phyloP scores from a whole-genome alignment of 2,113 vertebrate genomes.

The Synodontis membranacea region DNA sequence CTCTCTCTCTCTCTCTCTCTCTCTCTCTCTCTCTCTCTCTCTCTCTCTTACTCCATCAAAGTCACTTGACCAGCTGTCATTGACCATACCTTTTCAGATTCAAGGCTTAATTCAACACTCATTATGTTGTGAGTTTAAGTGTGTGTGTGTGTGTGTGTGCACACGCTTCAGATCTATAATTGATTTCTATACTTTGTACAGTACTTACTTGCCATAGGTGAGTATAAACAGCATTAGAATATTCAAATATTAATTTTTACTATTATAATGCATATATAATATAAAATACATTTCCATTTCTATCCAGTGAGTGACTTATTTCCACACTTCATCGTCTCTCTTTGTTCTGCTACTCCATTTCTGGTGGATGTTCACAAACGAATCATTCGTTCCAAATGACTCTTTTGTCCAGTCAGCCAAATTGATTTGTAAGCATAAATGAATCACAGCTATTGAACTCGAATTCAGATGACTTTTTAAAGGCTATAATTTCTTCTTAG shows the following conservation, averaged over 20 bases:
- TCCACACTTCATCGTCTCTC: neutral
- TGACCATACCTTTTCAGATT: neutral
- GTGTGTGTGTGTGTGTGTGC: constrained; percentile 32
- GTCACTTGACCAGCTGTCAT: neutral
- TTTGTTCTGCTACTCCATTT: neutral
- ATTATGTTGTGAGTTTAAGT: neutral
- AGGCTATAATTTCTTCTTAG: neutral
- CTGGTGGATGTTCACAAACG: neutral
- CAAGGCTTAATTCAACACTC: neutral
- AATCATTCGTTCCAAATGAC: neutral
- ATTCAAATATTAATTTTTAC: neutral
- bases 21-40: constrained; percentile 45
- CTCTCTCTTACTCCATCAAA: constrained; percentile 28
- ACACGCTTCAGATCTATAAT: neutral
- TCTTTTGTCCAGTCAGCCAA: neutral
- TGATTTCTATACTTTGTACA: neutral
- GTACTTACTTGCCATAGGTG: neutral
- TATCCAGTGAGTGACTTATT: neutral
- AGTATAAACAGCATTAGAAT: neutral
- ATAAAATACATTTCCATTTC: neutral
- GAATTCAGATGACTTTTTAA: neutral
- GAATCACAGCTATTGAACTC: neutral
- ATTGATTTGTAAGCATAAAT: neutral
- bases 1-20: constrained; percentile 5
- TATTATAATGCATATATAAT: neutral